Conservation (phyloP, 2,888 invertebrate species). For the Callosobruchus maculatus region DNA sequence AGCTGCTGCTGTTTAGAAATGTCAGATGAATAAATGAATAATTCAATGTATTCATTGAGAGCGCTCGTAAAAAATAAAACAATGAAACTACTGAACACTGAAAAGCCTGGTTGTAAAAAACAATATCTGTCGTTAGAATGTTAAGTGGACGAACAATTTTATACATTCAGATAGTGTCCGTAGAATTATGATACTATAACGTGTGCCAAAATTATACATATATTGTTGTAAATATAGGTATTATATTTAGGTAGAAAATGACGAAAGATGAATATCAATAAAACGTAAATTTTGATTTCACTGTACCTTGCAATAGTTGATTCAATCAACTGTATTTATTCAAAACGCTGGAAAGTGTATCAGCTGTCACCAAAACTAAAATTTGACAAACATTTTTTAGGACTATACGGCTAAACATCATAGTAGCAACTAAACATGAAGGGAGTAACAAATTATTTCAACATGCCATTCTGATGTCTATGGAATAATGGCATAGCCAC, state of each 20-base stretch:
- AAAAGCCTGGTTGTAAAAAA: neutral
- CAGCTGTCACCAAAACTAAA: too few relatives aligned
- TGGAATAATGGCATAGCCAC: too few relatives aligned
- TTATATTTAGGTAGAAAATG: neutral
- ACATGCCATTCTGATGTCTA: too few relatives aligned
- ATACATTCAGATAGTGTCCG: neutral
- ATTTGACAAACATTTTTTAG: too few relatives aligned
- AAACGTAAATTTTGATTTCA: too few relatives aligned
- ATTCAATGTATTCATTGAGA: neutral
- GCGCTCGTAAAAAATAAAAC: neutral
- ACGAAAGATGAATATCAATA: too few relatives aligned
- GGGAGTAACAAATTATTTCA: too few relatives aligned
- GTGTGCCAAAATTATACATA: neutral
- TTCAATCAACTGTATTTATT: too few relatives aligned
- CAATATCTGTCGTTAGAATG: neutral
- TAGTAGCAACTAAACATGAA: too few relatives aligned
- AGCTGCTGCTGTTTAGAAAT: neutral
- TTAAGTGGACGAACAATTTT: neutral
- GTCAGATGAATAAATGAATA: neutral
- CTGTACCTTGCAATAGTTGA: too few relatives aligned
- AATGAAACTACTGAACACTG: neutral
- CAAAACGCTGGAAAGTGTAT: too few relatives aligned
- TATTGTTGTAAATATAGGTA: neutral
- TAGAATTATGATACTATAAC: neutral
- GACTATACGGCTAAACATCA: too few relatives aligned